Evolutionary conservation across 2,888 invertebrate genomes (phyloP), one percentile per base, ranked within the genome.

Genomic region (Stenolophus ochropezus): DNA sequence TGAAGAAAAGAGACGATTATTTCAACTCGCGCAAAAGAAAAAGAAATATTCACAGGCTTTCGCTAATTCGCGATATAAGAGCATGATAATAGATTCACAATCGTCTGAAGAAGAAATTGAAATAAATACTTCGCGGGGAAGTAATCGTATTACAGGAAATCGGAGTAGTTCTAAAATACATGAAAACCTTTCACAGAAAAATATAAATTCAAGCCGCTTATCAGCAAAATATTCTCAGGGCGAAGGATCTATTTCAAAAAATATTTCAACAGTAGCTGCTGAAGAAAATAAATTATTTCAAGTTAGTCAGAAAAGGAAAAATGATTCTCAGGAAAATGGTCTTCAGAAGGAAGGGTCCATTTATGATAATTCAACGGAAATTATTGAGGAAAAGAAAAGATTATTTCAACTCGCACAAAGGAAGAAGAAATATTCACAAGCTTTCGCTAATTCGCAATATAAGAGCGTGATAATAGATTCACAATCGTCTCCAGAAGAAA

Each of bases 41-140:
- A 69, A 69, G 33, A 79, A 79, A 33, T 79, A 51, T 71, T 69
- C 79, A n/a, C 69, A 79, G 14, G 71, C 79, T 42, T 65, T 78
- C 51, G 16, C 23, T 27, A 47, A 3, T 65, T 27, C 16, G n/a
- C n/a, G n/a, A n/a, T n/a, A n/a, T n/a, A n/a, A n/a, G n/a, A n/a
- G n/a, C 18, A 53, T 21, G 23, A 69, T 18, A 33, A 69, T 20
- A 33, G 42, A 69, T 33, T 16, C 16, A 4, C 0, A 69, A 14
- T 18, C 11, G 33, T 69, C 65, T 6, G 33, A 69, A 5, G 33
- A 69, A 33, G 65, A 69, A 33, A 18, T 33, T 16, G 6, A 69
- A 16, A 27, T 33, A 33, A 8, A 33, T 14, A 8, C 18, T 2
- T 27, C 27, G 18, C 11, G 14, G 4, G 23, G 0, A 25, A 61